These are phyloP conservation scores for Crioceris asparagi DNA, from an alignment of 2,888 invertebrate genomes.

Conservation along the genomic window DNA sequence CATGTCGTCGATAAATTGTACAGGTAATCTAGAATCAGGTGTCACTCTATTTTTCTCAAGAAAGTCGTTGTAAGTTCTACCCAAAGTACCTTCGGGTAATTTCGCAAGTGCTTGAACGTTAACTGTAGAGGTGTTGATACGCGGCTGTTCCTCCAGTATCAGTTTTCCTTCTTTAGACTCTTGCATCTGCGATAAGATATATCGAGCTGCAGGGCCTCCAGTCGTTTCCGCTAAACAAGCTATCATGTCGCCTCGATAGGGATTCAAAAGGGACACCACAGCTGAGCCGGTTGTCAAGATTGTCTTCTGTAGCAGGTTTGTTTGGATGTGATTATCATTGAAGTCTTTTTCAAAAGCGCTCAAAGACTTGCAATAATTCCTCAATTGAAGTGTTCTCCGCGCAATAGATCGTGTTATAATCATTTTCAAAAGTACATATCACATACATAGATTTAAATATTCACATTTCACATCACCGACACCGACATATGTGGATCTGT, in stretches of 20 bases:
- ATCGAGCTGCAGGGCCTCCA: conserved; percentile 53
- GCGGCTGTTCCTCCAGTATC: conserved; percentile 68
- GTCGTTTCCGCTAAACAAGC: conserved; percentile 91
- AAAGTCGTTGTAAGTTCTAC: conserved; percentile 77
- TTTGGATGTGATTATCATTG: conserved; percentile 51
- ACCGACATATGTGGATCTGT: too few species aligned
- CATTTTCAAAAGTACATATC: too few species aligned
- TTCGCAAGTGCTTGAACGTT: conserved; percentile 58
- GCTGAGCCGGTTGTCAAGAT: conserved; percentile 83
- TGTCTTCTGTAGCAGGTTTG: conserved; percentile 61
- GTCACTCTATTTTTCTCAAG: conserved; percentile 74
- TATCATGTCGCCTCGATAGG: conserved; percentile 82
- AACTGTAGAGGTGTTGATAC: conserved; percentile 76
- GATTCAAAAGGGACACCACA: conserved; percentile 68
- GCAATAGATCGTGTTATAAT: too few species aligned
- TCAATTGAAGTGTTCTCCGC: too few species aligned
- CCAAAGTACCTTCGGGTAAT: conserved; percentile 73
- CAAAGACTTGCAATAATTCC: too few species aligned
- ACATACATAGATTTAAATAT: too few species aligned
- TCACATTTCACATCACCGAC: too few species aligned
- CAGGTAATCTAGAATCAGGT: conserved; percentile 82
- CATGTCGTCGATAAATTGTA: conserved; percentile 82
- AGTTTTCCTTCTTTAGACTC: conserved; percentile 63
- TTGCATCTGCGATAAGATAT: conserved; percentile 67
- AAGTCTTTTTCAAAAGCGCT: conserved; percentile 56